phyloP scores from a whole-genome alignment of 2,888 invertebrate genomes.

The Zonitis immaculata region DNA sequence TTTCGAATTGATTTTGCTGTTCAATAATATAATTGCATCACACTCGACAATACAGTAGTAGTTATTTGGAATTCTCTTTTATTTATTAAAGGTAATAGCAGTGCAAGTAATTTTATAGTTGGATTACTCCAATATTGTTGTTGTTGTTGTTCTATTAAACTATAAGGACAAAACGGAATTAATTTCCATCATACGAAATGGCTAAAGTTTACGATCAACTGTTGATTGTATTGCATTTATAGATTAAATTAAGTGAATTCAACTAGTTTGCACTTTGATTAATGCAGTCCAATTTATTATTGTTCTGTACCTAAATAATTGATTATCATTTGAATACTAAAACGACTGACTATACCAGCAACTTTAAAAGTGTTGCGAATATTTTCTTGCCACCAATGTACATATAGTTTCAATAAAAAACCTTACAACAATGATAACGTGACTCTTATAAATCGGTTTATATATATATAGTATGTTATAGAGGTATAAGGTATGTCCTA shows the following conservation, averaged over 20 bases:
- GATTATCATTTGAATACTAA: too few relatives aligned
- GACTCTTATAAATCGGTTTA: constrained; percentile 40
- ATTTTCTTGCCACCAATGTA: constrained; percentile 18
- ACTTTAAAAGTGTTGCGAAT: constrained; percentile 33
- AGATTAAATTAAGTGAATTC: neutral
- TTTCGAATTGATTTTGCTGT: too few relatives aligned
- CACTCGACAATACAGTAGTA: neutral
- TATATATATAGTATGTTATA: constrained; percentile 29
- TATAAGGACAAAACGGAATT: neutral
- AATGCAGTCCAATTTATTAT: constrained; percentile 1
- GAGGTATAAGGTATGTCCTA: constrained; percentile 35
- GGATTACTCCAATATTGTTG: neutral
- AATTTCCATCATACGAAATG: constrained; percentile 6
- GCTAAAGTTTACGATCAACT: constrained; percentile 6
- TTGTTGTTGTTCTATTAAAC: too few relatives aligned
- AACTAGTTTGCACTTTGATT: neutral
- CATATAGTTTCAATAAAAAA: constrained; percentile 28
- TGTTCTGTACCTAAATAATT: too few relatives aligned
- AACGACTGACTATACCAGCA: too few relatives aligned
- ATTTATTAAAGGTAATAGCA: neutral
- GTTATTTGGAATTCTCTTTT: neutral
- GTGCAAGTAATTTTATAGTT: constrained; percentile 6
- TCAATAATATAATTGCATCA: neutral
- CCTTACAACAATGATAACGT: constrained; percentile 40
- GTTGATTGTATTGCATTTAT: neutral